These are phyloP conservation scores for Coecobrya sp. DNA, from an alignment of 2,888 invertebrate species.

Conservation along the genomic window DNA sequence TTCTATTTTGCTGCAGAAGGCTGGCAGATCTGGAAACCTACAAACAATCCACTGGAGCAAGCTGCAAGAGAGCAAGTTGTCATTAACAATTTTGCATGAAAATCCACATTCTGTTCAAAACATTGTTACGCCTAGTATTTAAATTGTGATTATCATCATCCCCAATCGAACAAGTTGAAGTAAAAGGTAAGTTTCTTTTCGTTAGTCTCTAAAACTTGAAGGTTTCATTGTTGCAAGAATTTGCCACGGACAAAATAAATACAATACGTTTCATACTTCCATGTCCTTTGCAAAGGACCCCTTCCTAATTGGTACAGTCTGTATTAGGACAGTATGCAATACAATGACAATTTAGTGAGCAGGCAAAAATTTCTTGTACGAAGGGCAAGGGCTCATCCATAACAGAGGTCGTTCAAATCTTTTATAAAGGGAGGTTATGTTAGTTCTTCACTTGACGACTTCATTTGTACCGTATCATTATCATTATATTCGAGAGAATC, in stretches of 20 bases:
- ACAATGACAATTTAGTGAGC: conserved; percentile 10
- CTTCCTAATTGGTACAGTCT: background rate
- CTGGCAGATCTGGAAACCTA: too few species aligned
- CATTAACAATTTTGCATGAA: too few species aligned
- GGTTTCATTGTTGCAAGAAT: background rate
- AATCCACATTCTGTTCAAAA: too few species aligned
- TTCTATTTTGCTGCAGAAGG: too few species aligned
- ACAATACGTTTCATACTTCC: background rate
- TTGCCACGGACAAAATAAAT: background rate
- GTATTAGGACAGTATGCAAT: background rate
- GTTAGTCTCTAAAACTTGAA: background rate
- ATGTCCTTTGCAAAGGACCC: background rate
- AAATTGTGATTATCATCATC: background rate
- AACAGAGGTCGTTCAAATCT: conserved; percentile 53
- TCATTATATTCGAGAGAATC: background rate
- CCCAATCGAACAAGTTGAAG: background rate
- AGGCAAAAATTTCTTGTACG: conserved; percentile 54
- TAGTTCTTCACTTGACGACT: background rate
- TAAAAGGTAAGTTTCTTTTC: background rate
- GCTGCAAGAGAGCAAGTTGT: too few species aligned
- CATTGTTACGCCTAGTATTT: too few species aligned
- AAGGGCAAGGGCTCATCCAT: conserved; percentile 70
- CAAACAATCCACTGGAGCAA: too few species aligned
- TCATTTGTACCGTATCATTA: background rate
- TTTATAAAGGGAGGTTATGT: background rate